Base-by-base conservation (phyloP, 2,797 vertebrate genomes). In the Podargus strigoides region DNA sequence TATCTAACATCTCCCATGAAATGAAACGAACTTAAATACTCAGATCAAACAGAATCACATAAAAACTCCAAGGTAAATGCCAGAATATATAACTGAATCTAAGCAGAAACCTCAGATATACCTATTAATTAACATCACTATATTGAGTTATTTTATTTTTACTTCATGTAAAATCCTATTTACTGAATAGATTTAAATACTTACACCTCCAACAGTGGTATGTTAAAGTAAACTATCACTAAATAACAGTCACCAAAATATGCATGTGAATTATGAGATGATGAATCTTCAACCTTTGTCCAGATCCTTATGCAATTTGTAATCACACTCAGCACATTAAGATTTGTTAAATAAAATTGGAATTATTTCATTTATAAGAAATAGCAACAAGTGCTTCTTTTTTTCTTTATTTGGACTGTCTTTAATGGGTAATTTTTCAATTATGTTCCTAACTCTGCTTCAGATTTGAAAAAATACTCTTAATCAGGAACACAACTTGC, bases 21-120 rank as follows among this genome's bases (percentile, higher is more conserved):
- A 70, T 73, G 12, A n/a, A 87, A 76, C 63, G 36, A 84, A 82
- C 44, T 56, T 91, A 53, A 83, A 91, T 79, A 87, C 80, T 93
- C 81, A 94, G 74, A 95, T 95, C 75, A 95, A 97, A 96, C 66
- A 92, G 90, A 96, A 93, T 94, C 87, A 50, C 60, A 83, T 58
- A 95, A 94, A 85, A 95, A 94, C 64, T 89, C 81, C 72, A 85
- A 95, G 75, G 84, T 94, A 93, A 92, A 74, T 14, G 39, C 49
- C 77, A 60, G 81, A 79, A 80, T 80, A 60, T 52, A 19, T 68
- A 89, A 92, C 46, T 50, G 37, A 93, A 80, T 70, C 64, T 68
- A 72, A 89, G 81, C 24, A 92, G 92, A 80, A 93, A 60, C 39
- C 14, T 66, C 49, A 80, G 41, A n/a, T 47, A 76, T 30, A 55